Evolutionary conservation across 2,797 vertebrate species (phyloP).

Genomic region (Protonibea diacanthus): DNA sequence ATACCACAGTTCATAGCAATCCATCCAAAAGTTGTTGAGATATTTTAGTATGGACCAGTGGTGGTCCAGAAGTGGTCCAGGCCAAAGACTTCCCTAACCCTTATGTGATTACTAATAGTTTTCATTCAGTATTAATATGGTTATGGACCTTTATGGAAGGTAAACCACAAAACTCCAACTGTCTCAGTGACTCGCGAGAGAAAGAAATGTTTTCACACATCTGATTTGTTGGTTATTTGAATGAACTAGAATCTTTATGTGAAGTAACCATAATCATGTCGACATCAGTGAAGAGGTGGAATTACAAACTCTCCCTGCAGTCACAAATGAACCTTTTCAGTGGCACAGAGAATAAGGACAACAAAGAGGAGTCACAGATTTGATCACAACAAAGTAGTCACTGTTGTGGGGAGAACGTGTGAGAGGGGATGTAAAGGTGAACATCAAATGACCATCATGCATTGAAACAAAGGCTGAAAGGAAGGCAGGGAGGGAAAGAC

Average conservation of each 20-base stretch:
- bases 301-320: background rate
- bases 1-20: no score
- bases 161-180: no score
- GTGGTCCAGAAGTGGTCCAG: background rate
- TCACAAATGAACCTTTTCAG: background rate
- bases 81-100: background rate
- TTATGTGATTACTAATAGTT: no score
- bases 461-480: constrained; percentile 49
- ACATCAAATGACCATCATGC: constrained; percentile 44
- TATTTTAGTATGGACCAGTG: background rate
- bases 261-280: background rate
- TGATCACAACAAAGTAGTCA: constrained; percentile 6
- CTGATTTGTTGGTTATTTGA: background rate
- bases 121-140: background rate
- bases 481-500: constrained; percentile 43
- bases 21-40: background rate
- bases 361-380: constrained; percentile 1
- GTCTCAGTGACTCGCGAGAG: no score
- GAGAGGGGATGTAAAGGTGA: constrained; percentile 20
- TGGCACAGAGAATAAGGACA: background rate
- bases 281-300: background rate
- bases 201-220: background rate
- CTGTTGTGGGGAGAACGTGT: background rate
- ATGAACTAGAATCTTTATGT: background rate
- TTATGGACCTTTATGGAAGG: background rate